Percentiles rank a stretch among this genome's conserved stretches.
phyloP scores from a whole-genome alignment of 2,797 vertebrate species.

The Thunnus albacares region DNA sequence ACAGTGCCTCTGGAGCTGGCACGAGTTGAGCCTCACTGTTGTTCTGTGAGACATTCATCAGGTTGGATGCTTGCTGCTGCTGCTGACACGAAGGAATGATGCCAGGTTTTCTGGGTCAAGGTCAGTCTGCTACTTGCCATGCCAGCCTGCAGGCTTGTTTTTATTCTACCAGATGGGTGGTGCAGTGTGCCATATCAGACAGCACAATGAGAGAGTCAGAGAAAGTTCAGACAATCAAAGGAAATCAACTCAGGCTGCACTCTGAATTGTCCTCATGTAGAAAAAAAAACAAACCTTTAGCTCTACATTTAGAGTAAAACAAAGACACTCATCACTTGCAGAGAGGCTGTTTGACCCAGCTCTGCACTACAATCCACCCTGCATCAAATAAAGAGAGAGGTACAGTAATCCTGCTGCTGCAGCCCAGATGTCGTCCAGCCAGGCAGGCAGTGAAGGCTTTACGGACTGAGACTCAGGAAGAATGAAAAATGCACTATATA shows the following conservation, averaged over 20 bases:
- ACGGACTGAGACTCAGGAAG: neutral
- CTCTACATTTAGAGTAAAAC: neutral
- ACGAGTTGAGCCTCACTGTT: constrained; percentile 36
- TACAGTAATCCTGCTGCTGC: constrained; percentile 22
- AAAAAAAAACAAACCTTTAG: neutral
- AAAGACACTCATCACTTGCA: constrained; percentile 1
- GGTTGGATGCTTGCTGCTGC: constrained; percentile 9
- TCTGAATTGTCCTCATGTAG: constrained; percentile 6
- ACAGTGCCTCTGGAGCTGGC: constrained; percentile 24
- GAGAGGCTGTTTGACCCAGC: neutral
- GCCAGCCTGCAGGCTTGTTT: constrained; percentile 17
- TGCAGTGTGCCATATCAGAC: neutral
- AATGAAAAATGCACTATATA: neutral
- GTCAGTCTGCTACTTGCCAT: constrained; percentile 20
- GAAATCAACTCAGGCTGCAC: constrained; percentile 25
- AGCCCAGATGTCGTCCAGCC: constrained; percentile 31
- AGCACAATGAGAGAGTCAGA: neutral
- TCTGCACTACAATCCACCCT: constrained; percentile 1
- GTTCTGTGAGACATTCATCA: constrained; percentile 53
- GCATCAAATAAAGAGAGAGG: constrained; percentile 6
- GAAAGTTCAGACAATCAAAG: constrained; percentile 33
- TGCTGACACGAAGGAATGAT: constrained; percentile 48
- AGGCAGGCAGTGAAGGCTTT: neutral
- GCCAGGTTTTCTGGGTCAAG: constrained; percentile 49
- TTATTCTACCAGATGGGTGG: constrained; percentile 8